These are phyloP conservation scores for Trachemys scripta DNA, from an alignment of 2,113 vertebrate species.

Conservation along the genomic window DNA sequence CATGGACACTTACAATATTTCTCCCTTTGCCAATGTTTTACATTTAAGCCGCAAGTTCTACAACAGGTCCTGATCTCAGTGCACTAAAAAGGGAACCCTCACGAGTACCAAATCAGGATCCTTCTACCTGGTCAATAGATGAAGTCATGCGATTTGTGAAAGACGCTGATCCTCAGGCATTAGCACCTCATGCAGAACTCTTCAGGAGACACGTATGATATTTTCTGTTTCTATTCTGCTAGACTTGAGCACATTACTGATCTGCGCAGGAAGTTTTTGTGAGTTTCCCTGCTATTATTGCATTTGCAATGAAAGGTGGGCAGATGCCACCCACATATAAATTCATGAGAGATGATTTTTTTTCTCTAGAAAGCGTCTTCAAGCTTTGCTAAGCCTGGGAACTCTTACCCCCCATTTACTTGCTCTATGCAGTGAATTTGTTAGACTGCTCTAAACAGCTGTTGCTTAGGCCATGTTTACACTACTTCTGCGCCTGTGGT, in stretches of 20 bases:
- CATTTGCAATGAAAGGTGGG: background rate
- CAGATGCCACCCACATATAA: background rate
- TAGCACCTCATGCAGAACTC: constrained; percentile 92
- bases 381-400: background rate
- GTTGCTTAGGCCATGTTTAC: background rate
- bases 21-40: constrained; percentile 36
- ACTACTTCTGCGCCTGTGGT: background rate
- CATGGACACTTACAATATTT: background rate
- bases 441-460: background rate
- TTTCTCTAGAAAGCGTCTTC: background rate
- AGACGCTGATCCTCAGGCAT: constrained; percentile 90
- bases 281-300: background rate
- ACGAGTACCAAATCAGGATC: constrained; percentile 82
- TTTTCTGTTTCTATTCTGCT: constrained; percentile 38
- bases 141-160: constrained; percentile 96
- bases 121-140: constrained; percentile 93
- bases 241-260: background rate
- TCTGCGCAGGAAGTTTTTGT: background rate
- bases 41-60: constrained; percentile 89
- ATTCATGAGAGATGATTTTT: background rate
- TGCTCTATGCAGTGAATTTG: background rate
- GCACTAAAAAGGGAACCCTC: constrained; percentile 83
- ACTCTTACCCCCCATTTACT: background rate
- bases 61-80: constrained; percentile 88
- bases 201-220: constrained; percentile 93